These are phyloP conservation scores for Drosophila testacea DNA, from an alignment of 2,888 invertebrate genomes.

Conservation along the genomic window DNA sequence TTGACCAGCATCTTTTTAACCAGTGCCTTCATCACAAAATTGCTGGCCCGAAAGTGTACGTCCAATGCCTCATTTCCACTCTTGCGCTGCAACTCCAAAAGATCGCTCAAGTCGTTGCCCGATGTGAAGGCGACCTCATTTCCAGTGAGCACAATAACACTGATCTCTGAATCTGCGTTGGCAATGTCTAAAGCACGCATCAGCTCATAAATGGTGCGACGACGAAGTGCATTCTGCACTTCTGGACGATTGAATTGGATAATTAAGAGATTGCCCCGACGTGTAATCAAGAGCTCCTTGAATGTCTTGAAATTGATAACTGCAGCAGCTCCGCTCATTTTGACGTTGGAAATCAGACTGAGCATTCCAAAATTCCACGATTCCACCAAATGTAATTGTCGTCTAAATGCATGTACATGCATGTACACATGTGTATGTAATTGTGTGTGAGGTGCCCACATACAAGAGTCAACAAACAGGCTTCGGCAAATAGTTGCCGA, in stretches of 20 bases:
- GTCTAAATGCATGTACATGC: too few relatives aligned
- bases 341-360: slow-evolving; percentile 38
- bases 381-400: slow-evolving; percentile 21
- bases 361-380: background rate
- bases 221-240: slow-evolving; percentile 92
- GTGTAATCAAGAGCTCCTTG: slow-evolving; percentile 65
- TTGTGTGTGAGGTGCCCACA: background rate
- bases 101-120: slow-evolving; percentile 66
- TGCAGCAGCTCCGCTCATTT: slow-evolving; percentile 46
- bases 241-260: slow-evolving; percentile 91
- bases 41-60: slow-evolving; percentile 75
- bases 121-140: slow-evolving; percentile 66
- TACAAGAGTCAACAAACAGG: slow-evolving; percentile 34
- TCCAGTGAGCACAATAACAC: slow-evolving; percentile 90
- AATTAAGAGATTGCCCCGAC: slow-evolving; percentile 86
- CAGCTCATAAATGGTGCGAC: slow-evolving; percentile 89
- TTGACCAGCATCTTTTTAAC: slow-evolving; percentile 92
- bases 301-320: slow-evolving; percentile 41
- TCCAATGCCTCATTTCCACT: slow-evolving; percentile 61
- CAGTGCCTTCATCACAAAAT: slow-evolving; percentile 86
- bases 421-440: too few relatives aligned
- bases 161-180: slow-evolving; percentile 88
- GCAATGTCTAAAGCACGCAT: slow-evolving; percentile 89
- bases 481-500: slow-evolving; percentile 30
- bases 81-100: slow-evolving; percentile 36